Percentiles rank a stretch among this genome's conserved stretches.
These are phyloP conservation scores for Idris sp. DNA, from an alignment of 1,140 invertebrate genomes.

Conservation along the genomic window DNA sequence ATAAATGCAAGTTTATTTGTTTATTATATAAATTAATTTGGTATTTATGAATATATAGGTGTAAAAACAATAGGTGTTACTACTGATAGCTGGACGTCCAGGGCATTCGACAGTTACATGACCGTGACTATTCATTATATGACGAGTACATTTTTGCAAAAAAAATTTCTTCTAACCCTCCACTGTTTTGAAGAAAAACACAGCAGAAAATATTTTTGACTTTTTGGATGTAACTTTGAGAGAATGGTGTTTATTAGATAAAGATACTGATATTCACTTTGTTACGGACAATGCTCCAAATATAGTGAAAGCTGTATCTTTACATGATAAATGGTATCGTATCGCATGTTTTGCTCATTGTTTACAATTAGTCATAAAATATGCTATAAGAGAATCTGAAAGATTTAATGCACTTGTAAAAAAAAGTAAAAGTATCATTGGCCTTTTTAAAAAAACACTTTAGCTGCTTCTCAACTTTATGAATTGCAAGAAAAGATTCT, in stretches of 20 bases:
- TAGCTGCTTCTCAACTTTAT: neutral
- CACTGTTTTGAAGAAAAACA: neutral
- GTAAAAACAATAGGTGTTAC: neutral
- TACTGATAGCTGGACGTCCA: conserved; percentile 4
- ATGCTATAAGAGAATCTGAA: neutral
- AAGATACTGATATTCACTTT: neutral
- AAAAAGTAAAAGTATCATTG: neutral
- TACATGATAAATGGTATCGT: neutral
- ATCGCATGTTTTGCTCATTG: conserved; percentile 1
- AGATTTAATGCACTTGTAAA: neutral
- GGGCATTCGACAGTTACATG: neutral
- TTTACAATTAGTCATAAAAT: neutral
- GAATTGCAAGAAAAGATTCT: neutral
- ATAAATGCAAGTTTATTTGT: no score
- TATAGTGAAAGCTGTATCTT: neutral
- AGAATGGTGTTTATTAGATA: neutral
- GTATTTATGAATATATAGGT: neutral
- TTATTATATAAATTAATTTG: no score
- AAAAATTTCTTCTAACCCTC: neutral
- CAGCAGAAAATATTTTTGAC: neutral
- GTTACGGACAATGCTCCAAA: neutral
- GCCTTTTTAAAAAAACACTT: no score
- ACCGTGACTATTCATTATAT: neutral
- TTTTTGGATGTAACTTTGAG: neutral
- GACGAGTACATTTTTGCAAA: neutral